A percentile compares a stretch with the other conserved stretches of the same genome.
phyloP scores from a whole-genome alignment of 2,888 invertebrate genomes.

The Erannis defoliaria region DNA sequence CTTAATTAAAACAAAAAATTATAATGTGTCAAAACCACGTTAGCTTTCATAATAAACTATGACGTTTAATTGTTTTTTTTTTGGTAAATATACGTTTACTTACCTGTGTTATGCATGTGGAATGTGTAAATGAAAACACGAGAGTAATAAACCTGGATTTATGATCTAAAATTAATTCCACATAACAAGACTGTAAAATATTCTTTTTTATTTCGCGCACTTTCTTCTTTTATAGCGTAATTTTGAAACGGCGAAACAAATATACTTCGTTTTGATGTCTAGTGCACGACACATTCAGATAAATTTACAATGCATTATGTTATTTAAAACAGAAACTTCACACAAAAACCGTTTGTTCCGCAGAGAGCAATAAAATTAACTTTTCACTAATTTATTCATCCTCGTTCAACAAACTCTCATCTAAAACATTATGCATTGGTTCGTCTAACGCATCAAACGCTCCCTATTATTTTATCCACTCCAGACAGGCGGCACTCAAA shows the following conservation, averaged over 20 bases:
- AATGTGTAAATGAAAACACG: not conserved
- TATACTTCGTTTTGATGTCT: slow-evolving; percentile 39
- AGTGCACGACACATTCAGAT: slow-evolving; percentile 28
- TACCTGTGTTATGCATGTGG: not conserved
- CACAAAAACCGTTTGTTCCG: slow-evolving; percentile 45
- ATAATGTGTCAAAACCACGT: too few species aligned
- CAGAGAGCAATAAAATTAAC: slow-evolving; percentile 57
- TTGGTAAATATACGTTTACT: too few species aligned
- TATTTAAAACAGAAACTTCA: slow-evolving; percentile 44
- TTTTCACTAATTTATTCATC: slow-evolving; percentile 64
- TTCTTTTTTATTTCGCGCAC: slow-evolving; percentile 2
- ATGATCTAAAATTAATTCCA: not conserved
- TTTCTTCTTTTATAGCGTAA: not conserved
- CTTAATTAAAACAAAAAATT: too few species aligned
- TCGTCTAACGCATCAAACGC: slow-evolving; percentile 57
- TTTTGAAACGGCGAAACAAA: slow-evolving; percentile 10
- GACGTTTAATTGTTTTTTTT: too few species aligned
- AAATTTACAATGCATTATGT: slow-evolving; percentile 43
- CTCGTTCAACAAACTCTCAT: slow-evolving; percentile 55
- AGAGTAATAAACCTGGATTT: slow-evolving; percentile 6
- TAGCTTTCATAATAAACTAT: too few species aligned
- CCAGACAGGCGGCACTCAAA: slow-evolving; percentile 82
- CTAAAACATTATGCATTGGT: slow-evolving; percentile 53
- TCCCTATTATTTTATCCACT: slow-evolving; percentile 70
- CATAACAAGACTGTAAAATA: not conserved